Base-by-base conservation (phyloP, 1,140 invertebrate genomes). In the Drosophila pachea region DNA sequence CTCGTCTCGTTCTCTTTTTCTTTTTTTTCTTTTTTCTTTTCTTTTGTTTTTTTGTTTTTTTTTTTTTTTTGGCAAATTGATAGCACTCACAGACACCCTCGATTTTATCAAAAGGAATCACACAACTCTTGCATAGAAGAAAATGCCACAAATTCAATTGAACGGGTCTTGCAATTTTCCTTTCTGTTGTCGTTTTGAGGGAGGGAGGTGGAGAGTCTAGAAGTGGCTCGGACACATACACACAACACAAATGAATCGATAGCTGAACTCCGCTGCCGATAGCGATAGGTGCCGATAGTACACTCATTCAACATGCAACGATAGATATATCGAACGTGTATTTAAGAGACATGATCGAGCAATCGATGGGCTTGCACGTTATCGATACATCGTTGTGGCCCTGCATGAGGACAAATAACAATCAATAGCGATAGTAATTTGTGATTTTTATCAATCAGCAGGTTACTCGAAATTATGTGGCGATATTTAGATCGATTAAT, bases 91-190 rank as follows among this genome's bases (percentile, higher is more conserved):
- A 69, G 47, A 52, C 65, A 72, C 52, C 16, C 52, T 35, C 36
- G 8, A n/a, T 64, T 55, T 64, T 32, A 58, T 50, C 62, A 78
- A 68, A 54, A 38, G 52, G 40, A 71, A 67, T 74, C 79, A 74
- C 71, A 78, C 78, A 79, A 71, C 73, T 81, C 77, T 81, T 79
- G 77, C 75, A 84, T 78, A 83, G 78, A 84, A 84, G 78, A 75
- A 66, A 45, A 67, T 42, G 50, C 52, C 55, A 73, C 64, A 50
- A 65, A 54, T 61, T 29, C 47, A 38, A 55, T 40, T 22, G 22
- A 55, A 61, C 40, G 65, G 53, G 32, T 48, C 71, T 61, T 40
- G n/a, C n/a, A 36, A 45, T 55, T 2, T 52, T 58, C 7, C 55
- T 48, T 38, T 49, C n/a, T 48, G 52, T 48, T 43, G 36, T 49